A percentile compares a stretch with the other conserved stretches of the same genome.
Evolutionary conservation across 2,797 vertebrate genomes (phyloP).

Genomic region (Aplochiton taeniatus): DNA sequence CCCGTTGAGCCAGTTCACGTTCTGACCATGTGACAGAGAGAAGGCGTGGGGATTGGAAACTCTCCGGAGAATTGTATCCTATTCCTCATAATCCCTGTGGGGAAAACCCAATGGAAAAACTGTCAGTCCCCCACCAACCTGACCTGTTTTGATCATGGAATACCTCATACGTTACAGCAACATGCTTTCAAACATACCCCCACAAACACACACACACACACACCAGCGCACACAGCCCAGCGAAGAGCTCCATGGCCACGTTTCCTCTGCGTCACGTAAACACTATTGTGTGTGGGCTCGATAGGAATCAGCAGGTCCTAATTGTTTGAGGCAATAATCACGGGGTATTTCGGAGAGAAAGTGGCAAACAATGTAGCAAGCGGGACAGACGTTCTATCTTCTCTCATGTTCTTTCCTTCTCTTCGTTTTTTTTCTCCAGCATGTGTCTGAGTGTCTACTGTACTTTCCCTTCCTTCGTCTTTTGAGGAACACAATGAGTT

Average conservation of each 20-base stretch:
- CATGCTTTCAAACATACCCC: slow-evolving; percentile 12
- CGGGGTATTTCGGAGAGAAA: slow-evolving; percentile 69
- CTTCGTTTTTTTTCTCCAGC: slow-evolving; percentile 51
- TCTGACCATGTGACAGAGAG: too few species aligned
- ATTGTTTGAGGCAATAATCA: slow-evolving; percentile 77
- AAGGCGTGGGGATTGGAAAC: too few species aligned
- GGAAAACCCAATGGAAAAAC: too few species aligned
- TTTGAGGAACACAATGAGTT: too few species aligned
- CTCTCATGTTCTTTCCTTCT: slow-evolving; percentile 6
- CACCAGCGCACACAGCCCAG: slow-evolving; percentile 15
- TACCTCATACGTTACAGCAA: not conserved
- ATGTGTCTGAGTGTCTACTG: too few species aligned
- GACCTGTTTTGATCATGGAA: too few species aligned
- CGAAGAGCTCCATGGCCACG: slow-evolving; percentile 68
- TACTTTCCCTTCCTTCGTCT: slow-evolving; percentile 1
- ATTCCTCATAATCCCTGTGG: too few species aligned
- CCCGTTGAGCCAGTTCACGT: too few species aligned
- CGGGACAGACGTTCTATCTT: slow-evolving; percentile 37
- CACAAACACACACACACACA: slow-evolving; percentile 13
- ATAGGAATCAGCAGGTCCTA: slow-evolving; percentile 74
- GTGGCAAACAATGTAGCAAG: slow-evolving; percentile 69
- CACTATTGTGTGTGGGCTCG: slow-evolving; percentile 74
- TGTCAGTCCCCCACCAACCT: too few species aligned
- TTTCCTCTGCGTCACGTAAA: slow-evolving; percentile 76
- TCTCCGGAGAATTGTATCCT: too few species aligned